phyloP scores from a whole-genome alignment of 2,888 invertebrate genomes.

The Gymnosoma rotundatum region DNA sequence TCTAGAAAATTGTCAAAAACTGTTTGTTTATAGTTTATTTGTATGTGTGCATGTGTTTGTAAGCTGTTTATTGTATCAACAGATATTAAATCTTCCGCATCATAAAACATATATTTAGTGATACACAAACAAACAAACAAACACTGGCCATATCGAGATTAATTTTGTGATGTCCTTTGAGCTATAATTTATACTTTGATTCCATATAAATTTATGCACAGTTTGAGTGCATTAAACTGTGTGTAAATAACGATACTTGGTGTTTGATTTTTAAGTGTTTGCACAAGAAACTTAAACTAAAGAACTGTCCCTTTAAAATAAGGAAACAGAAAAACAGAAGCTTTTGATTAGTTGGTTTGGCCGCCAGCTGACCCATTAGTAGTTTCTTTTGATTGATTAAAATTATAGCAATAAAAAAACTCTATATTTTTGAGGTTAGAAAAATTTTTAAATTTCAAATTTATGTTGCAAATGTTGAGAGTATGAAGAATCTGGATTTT shows the following conservation, averaged over 20 bases:
- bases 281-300: background rate
- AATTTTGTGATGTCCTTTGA: constrained; percentile 27
- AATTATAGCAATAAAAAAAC: no score
- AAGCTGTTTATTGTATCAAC: constrained; percentile 63
- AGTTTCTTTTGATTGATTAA: no score
- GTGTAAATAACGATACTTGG: background rate
- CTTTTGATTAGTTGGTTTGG: no score
- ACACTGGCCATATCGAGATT: constrained; percentile 20
- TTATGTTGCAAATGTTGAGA: no score
- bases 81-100: constrained; percentile 57
- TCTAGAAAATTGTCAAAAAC: background rate
- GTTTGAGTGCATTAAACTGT: background rate
- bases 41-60: background rate
- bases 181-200: constrained; percentile 39
- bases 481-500: no score
- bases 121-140: background rate
- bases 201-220: background rate
- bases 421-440: no score
- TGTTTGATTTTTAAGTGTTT: background rate
- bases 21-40: background rate
- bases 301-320: background rate
- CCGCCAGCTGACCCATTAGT: no score
- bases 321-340: background rate
- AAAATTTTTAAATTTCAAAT: no score
- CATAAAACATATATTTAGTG: constrained; percentile 34